A percentile compares a stretch with the other conserved stretches of the same genome.
Evolutionary conservation across 2,888 invertebrate species (phyloP).

Genomic region (Zaprionus lineosus): DNA sequence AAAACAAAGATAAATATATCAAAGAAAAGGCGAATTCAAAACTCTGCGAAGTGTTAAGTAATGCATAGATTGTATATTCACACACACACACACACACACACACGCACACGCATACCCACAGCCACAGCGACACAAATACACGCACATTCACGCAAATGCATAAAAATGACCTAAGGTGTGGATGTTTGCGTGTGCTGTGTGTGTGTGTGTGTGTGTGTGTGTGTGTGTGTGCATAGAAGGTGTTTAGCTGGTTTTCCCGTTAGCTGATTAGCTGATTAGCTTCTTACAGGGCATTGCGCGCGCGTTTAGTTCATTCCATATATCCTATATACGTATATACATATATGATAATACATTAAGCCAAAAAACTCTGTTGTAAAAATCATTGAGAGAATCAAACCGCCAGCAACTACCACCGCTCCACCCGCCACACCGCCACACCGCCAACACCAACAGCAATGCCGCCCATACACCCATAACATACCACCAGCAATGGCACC

Average conservation of each 20-base stretch:
- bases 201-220: neutral
- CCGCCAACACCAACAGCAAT: conserved; percentile 6
- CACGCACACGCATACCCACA: too few relatives aligned
- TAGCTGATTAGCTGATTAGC: conserved; percentile 48
- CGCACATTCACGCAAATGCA: too few relatives aligned
- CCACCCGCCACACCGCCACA: conserved; percentile 24
- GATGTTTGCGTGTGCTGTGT: too few relatives aligned
- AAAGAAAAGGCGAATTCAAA: conserved; percentile 5
- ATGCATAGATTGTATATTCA: conserved; percentile 13
- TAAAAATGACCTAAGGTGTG: too few relatives aligned
- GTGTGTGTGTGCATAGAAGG: neutral
- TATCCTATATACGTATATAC: conserved; percentile 17
- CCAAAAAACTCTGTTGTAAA: conserved; percentile 48
- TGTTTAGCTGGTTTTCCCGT: conserved; percentile 19
- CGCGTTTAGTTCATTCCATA: conserved; percentile 63
- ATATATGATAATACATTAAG: conserved; percentile 16
- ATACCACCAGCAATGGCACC: conserved; percentile 6
- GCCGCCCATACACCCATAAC: too few relatives aligned
- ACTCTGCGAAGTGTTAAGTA: conserved; percentile 8
- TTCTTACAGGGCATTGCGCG: conserved; percentile 51
- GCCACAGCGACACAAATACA: too few relatives aligned
- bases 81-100: conserved; percentile 19
- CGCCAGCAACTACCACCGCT: conserved; percentile 10
- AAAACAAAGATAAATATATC: neutral
- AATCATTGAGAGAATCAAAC: conserved; percentile 53